Base-by-base conservation (phyloP, 2,888 invertebrate species). In the Alcis repandata region DNA sequence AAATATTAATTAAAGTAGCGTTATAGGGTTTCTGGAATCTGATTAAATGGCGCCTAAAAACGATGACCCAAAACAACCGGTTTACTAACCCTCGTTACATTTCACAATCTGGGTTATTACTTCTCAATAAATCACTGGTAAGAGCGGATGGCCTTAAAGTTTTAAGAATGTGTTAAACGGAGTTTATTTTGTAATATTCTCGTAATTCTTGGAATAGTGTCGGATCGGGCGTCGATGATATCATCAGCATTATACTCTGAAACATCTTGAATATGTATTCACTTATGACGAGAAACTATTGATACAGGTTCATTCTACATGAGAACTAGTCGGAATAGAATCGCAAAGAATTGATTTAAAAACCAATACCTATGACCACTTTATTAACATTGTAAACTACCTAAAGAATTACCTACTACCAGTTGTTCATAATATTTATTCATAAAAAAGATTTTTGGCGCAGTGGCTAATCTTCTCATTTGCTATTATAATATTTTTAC, bases 201-300 rank as follows among this genome's bases (percentile, higher is more conserved):
- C 54, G 54, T 61, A 33, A 57, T 78, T 79, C 77, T 57, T 65
- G 67, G 78, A 79, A 80, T 76, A 72, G 65, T 73, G 49, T 71
- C 62, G 69, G 36, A 32, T 27, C 52, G 64, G 64, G 74, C 59
- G 71, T 53, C 59, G 77, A 79, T 84, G 84, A 83, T 79, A 78
- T 84, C 83, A 84, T 65, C 67, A 49, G 54, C 74, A 65, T 53
- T 64, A 77, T 27, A 51, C 19, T 51, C 15, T 51, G 43, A 43
- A 59, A 51, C 15, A 13, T 49, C 46, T 8, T 49, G n/a, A n/a
- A n/a, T n/a, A n/a, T n/a, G 11, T 33, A n/a, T 49, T 48, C 27
- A 48, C 20, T 11, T 13, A 11, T 36, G 36, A 46, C 46, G n/a
- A 4, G 27, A 6, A 27, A 27, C 27, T 27, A 6, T 27, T 27